Percentiles rank a stretch among this genome's conserved stretches.
Conservation (phyloP, 2,888 invertebrate species). For the Augochlorella aurata region DNA sequence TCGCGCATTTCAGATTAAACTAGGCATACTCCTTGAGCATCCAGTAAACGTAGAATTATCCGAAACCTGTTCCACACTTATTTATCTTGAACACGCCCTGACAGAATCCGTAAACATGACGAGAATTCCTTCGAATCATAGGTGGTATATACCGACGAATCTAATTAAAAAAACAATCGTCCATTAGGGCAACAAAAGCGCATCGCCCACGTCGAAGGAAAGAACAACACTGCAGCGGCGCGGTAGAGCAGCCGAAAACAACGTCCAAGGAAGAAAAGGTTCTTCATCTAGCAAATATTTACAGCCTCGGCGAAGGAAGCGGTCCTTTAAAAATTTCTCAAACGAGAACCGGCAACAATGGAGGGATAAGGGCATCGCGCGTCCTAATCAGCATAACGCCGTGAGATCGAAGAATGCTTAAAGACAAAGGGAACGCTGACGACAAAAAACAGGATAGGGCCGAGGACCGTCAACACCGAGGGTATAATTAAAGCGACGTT, state of each 20-base stretch:
- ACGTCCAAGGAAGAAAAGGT: constrained; percentile 26
- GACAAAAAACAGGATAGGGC: constrained; percentile 2
- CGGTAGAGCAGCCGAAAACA: constrained; percentile 36
- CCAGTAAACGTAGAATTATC: too few relatives aligned
- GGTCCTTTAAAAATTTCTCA: neutral
- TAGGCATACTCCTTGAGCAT: too few relatives aligned
- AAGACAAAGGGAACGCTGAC: constrained; percentile 36
- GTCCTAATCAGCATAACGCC: constrained; percentile 56
- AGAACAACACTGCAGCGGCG: constrained; percentile 16
- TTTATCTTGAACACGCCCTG: neutral
- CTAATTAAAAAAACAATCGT: constrained; percentile 53
- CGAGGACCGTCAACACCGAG: constrained; percentile 32
- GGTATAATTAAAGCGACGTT: constrained; percentile 75
- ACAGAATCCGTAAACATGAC: neutral
- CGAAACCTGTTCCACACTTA: neutral
- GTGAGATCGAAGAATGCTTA: constrained; percentile 20
- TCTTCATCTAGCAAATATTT: constrained; percentile 27
- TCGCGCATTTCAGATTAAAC: too few relatives aligned
- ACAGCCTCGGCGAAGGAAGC: neutral
- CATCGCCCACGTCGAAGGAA: constrained; percentile 9
- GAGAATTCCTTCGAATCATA: neutral
- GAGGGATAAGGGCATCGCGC: constrained; percentile 14
- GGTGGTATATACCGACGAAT: neutral
- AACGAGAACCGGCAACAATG: constrained; percentile 10
- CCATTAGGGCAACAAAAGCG: constrained; percentile 44